Base-by-base conservation (phyloP, 2,113 vertebrate genomes). In the Lanius collurio region DNA sequence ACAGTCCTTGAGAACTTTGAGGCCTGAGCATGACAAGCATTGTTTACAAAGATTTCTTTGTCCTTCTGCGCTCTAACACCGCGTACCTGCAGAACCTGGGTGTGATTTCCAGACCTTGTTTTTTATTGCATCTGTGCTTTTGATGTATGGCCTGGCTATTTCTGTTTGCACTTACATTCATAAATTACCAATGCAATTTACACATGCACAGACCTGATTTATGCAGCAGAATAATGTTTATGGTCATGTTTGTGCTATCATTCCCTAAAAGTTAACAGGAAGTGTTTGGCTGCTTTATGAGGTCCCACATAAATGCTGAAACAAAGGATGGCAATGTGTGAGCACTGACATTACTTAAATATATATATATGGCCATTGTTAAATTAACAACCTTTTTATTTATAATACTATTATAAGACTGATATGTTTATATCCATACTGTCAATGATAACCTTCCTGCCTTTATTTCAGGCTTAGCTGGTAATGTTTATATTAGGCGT, bases 321-420 rank as follows among this genome's bases (percentile, higher is more conserved):
- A 97, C 85, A 97, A 97, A 97, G 92, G 83, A 78, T 87, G 79
- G 89, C 64, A 84, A 75, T 83, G 65, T 92, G 71, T 92, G 87
- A 95, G 69, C 47, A 60, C 90, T 97, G 93, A 90, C 87, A 87
- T 97, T 96, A 81, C 95, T 92, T 95, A 91, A 60, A 93, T 96
- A 94, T 94, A 94, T 94, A 93, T 90, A 95, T 95, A 95, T 96
- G 24, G 70, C 65, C 56, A 83, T 75, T 96, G 85, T 97, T 96
- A 97, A 97, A 88, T 96, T 97, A 98, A 97, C 76, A 89, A 70
- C 83, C 77, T 6, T 96, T 97, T 96, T 98, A 97, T 98, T 97
- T 98, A 97, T 96, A 94, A 95, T 96, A 93, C 96, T 89, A 95
- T 94, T 97, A 89, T 74, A 86, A 96, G 94, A 97, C 83, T 91